These are phyloP conservation scores for Campylorhamphus procurvoides DNA, from an alignment of 2,113 vertebrate genomes.

Conservation along the genomic window DNA sequence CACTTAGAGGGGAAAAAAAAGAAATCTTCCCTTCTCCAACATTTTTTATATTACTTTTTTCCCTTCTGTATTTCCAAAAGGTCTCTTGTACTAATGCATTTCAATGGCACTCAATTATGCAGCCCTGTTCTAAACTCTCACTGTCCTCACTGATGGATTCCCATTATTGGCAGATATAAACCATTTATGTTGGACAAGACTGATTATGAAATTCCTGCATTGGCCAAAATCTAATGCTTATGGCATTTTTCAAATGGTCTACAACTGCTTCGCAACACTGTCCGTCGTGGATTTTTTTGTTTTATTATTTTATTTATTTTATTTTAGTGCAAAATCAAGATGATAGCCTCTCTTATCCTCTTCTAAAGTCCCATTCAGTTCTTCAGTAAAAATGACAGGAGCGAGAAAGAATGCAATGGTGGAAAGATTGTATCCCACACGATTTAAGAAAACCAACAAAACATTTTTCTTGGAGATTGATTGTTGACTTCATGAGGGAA, in stretches of 20 bases:
- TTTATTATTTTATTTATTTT: background rate
- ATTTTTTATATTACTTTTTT: background rate
- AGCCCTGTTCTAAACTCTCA: background rate
- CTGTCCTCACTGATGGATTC: background rate
- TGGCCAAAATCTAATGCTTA: background rate
- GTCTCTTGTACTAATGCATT: background rate
- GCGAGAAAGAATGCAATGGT: background rate
- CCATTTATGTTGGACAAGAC: background rate
- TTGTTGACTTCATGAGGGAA: background rate
- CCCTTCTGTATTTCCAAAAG: background rate
- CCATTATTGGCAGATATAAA: background rate
- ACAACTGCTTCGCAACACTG: background rate
- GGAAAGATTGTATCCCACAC: background rate
- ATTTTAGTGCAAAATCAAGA: background rate
- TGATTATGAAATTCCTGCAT: background rate
- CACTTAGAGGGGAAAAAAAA: background rate
- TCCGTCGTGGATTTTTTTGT: background rate
- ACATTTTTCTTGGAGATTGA: background rate
- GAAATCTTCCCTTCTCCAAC: background rate
- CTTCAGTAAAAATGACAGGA: background rate
- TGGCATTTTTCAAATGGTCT: background rate
- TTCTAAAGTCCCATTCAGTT: background rate
- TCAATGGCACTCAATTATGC: background rate
- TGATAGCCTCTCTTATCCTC: background rate
- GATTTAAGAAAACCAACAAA: background rate